These are phyloP conservation scores for Netelia melanura DNA, from an alignment of 2,888 invertebrate genomes.

Conservation along the genomic window DNA sequence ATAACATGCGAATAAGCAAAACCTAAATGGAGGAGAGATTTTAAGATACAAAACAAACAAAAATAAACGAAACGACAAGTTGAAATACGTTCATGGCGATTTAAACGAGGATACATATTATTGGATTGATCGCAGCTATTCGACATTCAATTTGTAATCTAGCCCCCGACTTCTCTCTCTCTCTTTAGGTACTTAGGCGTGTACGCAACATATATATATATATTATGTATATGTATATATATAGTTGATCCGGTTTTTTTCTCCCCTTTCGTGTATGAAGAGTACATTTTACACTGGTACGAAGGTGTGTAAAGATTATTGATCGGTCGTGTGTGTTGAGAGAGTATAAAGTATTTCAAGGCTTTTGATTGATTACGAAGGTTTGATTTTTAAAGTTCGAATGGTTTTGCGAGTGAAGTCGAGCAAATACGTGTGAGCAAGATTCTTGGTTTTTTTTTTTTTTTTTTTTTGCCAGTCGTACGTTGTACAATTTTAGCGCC, in stretches of 20 bases:
- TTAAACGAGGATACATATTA: constrained; percentile 66
- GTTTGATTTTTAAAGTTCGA: constrained; percentile 65
- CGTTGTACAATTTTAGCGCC: constrained; percentile 19
- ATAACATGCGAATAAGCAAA: no score
- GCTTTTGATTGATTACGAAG: constrained; percentile 56
- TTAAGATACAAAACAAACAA: not conserved
- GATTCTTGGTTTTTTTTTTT: constrained; percentile 46
- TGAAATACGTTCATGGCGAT: constrained; percentile 17
- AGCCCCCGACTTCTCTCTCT: constrained; percentile 75
- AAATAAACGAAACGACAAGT: not conserved
- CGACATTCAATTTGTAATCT: constrained; percentile 66
- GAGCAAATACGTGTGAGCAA: constrained; percentile 53
- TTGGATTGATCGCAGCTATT: constrained; percentile 76
- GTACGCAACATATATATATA: constrained; percentile 59
- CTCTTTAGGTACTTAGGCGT: constrained; percentile 75
- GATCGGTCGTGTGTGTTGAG: constrained; percentile 76
- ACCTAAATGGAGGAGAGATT: constrained; percentile 1
- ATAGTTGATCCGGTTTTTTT: constrained; percentile 34
- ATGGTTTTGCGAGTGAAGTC: constrained; percentile 69
- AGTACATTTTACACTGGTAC: constrained; percentile 74
- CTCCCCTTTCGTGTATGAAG: constrained; percentile 73
- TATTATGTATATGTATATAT: not conserved
- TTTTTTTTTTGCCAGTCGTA: constrained; percentile 28
- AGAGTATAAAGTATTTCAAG: constrained; percentile 68
- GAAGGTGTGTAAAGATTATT: constrained; percentile 76